These are phyloP conservation scores for Lycodopsis pacificus DNA, from an alignment of 2,797 vertebrate species.

Conservation along the genomic window DNA sequence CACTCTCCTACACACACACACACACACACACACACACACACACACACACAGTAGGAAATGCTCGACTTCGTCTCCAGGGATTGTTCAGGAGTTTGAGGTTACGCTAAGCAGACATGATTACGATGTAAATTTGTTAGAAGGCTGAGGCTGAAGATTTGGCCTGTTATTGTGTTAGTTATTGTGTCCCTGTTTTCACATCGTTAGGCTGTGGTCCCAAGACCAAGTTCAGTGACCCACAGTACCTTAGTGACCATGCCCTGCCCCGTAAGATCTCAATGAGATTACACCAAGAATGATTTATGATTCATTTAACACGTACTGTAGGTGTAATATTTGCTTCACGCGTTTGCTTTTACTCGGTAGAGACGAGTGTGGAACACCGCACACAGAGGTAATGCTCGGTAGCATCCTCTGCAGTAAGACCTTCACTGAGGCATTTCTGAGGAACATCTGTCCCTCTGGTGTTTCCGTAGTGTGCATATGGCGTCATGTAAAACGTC, in stretches of 20 bases:
- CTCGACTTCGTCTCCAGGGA: conserved; percentile 51
- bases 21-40: neutral
- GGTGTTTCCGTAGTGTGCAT: neutral
- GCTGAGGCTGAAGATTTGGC: conserved; percentile 27
- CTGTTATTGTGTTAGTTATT: conserved; percentile 24
- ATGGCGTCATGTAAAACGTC: neutral
- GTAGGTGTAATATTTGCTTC: conserved; percentile 4
- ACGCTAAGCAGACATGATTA: conserved; percentile 61
- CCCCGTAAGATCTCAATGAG: neutral
- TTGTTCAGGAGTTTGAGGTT: conserved; percentile 46
- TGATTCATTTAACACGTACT: neutral
- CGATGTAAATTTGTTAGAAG: conserved; percentile 55
- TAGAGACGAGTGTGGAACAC: neutral
- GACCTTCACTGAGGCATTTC: neutral
- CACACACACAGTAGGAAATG: conserved; percentile 18
- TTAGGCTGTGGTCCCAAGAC: neutral
- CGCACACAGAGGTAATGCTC: neutral
- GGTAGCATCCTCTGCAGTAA: neutral
- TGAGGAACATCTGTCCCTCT: neutral
- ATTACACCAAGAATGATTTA: neutral
- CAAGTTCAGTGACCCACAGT: neutral
- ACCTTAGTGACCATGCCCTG: neutral
- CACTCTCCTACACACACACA: neutral
- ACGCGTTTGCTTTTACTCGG: neutral
- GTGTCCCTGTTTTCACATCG: conserved; percentile 13